A percentile compares a stretch with the other conserved stretches of the same genome.
Conservation (phyloP, 2,797 vertebrate genomes). For the Danio kyathit region DNA sequence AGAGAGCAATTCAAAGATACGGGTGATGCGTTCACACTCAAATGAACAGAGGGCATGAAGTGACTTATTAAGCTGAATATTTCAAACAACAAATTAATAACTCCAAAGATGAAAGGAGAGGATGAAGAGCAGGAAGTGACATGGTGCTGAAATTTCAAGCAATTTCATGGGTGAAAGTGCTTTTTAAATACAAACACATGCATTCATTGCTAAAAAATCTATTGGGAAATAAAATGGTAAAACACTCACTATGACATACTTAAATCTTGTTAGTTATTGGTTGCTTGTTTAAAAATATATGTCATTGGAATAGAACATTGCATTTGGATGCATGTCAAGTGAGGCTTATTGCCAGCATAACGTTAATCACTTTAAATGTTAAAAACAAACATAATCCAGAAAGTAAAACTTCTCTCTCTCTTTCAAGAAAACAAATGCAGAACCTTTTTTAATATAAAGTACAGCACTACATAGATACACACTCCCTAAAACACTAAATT, state of each 20-base stretch:
- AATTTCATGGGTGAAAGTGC: slow-evolving; percentile 5
- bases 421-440: no score
- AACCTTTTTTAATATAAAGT: no score
- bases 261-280: not conserved
- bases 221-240: not conserved
- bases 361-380: slow-evolving; percentile 10
- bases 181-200: not conserved
- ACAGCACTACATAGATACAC: no score
- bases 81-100: slow-evolving; percentile 48
- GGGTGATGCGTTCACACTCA: slow-evolving; percentile 37
- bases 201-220: not conserved
- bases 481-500: no score
- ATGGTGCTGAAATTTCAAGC: slow-evolving; percentile 11
- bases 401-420: slow-evolving; percentile 7
- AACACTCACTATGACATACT: slow-evolving; percentile 11
- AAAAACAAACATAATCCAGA: not conserved
- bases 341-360: slow-evolving; percentile 17
- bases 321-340: not conserved
- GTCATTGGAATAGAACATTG: not conserved
- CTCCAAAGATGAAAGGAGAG: slow-evolving; percentile 9
- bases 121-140: not conserved
- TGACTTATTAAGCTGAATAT: slow-evolving; percentile 30
- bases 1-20: slow-evolving; percentile 62
- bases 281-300: not conserved
- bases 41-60: slow-evolving; percentile 18